These are phyloP conservation scores for Hypselothyrea guttata DNA, from an alignment of 2,888 invertebrate genomes.

Conservation along the genomic window DNA sequence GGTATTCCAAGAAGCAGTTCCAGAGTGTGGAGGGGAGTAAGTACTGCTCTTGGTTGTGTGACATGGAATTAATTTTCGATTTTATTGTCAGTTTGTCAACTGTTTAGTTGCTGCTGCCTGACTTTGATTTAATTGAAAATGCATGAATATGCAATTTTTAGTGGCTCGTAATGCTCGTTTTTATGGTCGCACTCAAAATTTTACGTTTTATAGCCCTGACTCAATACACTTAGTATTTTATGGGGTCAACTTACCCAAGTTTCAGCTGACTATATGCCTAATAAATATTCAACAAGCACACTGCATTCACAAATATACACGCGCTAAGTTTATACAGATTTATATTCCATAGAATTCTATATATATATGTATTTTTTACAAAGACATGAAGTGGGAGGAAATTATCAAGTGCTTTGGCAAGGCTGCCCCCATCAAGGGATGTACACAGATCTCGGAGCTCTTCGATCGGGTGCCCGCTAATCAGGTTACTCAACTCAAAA, in stretches of 20 bases:
- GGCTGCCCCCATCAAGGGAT: constrained; percentile 2
- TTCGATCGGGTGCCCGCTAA: constrained; percentile 66
- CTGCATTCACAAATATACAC: constrained; percentile 32
- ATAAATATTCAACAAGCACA: background rate
- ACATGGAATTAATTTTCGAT: constrained; percentile 76
- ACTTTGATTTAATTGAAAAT: constrained; percentile 75
- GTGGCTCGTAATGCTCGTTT: constrained; percentile 27
- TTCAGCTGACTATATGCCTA: constrained; percentile 13
- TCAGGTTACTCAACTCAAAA: constrained; percentile 55
- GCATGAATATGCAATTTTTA: constrained; percentile 76
- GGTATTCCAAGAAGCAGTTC: too few species aligned
- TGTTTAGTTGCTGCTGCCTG: constrained; percentile 56
- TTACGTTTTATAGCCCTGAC: constrained; percentile 19
- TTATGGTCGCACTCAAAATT: constrained; percentile 39
- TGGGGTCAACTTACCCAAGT: constrained; percentile 34
- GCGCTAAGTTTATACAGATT: constrained; percentile 1
- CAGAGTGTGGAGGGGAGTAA: background rate
- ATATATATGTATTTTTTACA: constrained; percentile 23
- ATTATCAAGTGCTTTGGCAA: constrained; percentile 45
- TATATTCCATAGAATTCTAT: constrained; percentile 4
- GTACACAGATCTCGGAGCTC: constrained; percentile 47
- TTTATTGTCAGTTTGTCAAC: constrained; percentile 73
- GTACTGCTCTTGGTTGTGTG: constrained; percentile 35
- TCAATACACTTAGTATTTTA: background rate
- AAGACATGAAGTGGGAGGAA: constrained; percentile 43